A percentile compares a stretch with the other conserved stretches of the same genome.
Conservation (phyloP, 2,113 vertebrate species). For the Trematocara stigmaticum region DNA sequence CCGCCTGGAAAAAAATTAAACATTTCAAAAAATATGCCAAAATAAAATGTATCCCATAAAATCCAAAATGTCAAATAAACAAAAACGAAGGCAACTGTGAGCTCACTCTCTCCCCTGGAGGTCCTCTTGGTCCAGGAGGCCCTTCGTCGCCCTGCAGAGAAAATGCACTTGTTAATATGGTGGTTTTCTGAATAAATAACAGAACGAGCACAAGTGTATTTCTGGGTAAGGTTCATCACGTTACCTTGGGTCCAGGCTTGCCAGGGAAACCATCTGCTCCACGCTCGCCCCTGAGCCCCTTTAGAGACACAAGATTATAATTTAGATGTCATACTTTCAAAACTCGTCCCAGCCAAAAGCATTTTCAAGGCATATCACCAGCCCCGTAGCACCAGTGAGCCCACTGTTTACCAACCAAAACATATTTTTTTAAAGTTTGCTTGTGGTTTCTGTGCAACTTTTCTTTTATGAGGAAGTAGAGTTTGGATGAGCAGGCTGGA, state of each 20-base stretch:
- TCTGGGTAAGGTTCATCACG: neutral
- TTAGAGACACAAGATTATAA: neutral
- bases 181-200: neutral
- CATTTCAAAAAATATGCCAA: neutral
- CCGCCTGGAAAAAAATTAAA: slow-evolving; percentile 54
- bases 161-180: neutral
- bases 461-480: neutral
- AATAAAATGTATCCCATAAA: neutral
- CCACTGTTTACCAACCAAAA: neutral
- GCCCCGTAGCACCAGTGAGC: neutral
- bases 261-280: slow-evolving; percentile 76
- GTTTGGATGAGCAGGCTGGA: neutral
- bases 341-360: neutral
- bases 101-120: slow-evolving; percentile 72
- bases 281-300: slow-evolving; percentile 75
- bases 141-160: slow-evolving; percentile 68
- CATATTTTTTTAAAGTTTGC: neutral
- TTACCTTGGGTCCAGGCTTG: slow-evolving; percentile 74
- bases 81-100: neutral
- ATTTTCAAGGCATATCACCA: neutral
- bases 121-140: slow-evolving; percentile 74
- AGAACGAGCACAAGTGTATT: neutral
- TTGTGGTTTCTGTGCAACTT: neutral
- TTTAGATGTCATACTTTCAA: neutral
- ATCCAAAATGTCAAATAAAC: neutral